A percentile compares a stretch with the other conserved stretches of the same genome.
phyloP scores from a whole-genome alignment of 2,888 invertebrate species.

The Synergus laeviventris region DNA sequence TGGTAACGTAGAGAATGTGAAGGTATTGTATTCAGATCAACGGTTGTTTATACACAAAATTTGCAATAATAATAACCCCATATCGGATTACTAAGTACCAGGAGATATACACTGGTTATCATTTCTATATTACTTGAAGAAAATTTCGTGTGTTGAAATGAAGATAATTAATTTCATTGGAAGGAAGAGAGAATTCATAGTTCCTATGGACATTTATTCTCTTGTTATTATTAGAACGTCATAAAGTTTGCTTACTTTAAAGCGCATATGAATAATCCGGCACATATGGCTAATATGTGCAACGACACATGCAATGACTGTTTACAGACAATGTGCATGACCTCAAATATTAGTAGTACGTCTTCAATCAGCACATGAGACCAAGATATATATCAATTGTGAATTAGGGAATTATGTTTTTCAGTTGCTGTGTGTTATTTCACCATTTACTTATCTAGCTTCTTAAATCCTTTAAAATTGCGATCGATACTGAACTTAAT shows the following conservation, averaged over 20 bases:
- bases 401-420: too few species aligned
- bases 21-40: background rate
- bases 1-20: background rate
- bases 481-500: background rate
- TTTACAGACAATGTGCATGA: constrained; percentile 20
- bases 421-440: background rate
- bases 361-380: background rate
- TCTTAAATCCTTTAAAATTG: background rate
- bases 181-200: background rate
- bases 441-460: background rate
- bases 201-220: background rate
- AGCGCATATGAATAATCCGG: constrained; percentile 2
- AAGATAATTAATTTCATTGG: background rate
- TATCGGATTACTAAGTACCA: background rate
- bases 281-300: too few species aligned
- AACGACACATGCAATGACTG: too few species aligned
- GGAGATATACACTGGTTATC: too few species aligned
- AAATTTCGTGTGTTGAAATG: too few species aligned
- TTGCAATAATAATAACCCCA: background rate
- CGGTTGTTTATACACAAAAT: background rate
- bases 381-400: too few species aligned
- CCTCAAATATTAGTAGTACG: constrained; percentile 23
- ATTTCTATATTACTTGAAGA: too few species aligned
- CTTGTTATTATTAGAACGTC: background rate
- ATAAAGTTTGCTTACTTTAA: background rate